Evolutionary conservation across 2,888 invertebrate species (phyloP), one percentile per base, ranked within the genome.

Genomic region (Caenorhabditis drosophilae): DNA sequence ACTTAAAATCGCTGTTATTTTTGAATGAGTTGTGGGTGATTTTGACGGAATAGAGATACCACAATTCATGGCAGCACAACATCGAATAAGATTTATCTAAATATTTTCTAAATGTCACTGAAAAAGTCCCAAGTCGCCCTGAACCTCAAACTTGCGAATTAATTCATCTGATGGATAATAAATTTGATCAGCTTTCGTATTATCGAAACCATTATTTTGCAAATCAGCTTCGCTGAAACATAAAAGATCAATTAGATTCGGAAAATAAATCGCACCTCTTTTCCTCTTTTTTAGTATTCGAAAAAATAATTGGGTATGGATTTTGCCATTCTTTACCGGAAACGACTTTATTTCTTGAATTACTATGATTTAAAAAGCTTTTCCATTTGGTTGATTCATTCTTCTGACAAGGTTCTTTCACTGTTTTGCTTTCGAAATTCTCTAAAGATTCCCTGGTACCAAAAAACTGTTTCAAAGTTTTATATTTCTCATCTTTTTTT

Each of bases 111-210:
- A n/a, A n/a, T n/a, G n/a, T n/a, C 47, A 46, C 40, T 18, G 40
- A 40, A 40, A 40, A 40, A 2, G 16, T 6, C 20, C 2, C 6
- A 18, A 40, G 4, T 36, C 15, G 3, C 16, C 12, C 4, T 6
- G 6, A 26, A 57, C 53, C 45, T 64, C 64, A 34, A 64, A 64
- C 16, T 16, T 27, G 15, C 64, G 45, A 36, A 58, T 46, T 6
- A 52, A 49, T 31, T 64, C 58, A 47, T 55, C 44, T 12, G 58
- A 47, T 23, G 64, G 64, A 26, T 64, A 64, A 16, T 54, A 58
- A n/a, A 64, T 18, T 20, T 16, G 18, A 31, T 49, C 53, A 45
- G 56, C 57, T 27, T 46, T 44, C 6, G 46, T 53, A 27, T 50
- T 45, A 26, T 57, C 63, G 49, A 63, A 63, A 42, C 63, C 63